phyloP scores from a whole-genome alignment of 2,797 vertebrate species.

The Oreochromis grahami region DNA sequence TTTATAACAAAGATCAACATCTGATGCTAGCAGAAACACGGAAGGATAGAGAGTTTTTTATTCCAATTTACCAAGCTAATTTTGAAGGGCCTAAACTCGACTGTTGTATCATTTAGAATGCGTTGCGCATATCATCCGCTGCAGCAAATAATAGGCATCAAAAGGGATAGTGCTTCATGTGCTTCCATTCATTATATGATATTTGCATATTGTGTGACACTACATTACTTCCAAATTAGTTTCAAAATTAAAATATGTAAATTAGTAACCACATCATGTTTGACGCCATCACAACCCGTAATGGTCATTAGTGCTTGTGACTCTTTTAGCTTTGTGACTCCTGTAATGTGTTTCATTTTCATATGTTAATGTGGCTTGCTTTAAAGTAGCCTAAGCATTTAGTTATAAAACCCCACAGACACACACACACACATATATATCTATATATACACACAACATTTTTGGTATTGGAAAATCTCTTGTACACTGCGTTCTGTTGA shows the following conservation, averaged over 20 bases:
- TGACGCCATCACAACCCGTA: constrained; percentile 26
- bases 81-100: constrained; percentile 13
- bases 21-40: neutral
- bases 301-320: constrained; percentile 5
- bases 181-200: constrained; percentile 44
- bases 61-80: neutral
- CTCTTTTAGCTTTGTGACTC: neutral
- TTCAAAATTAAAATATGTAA: constrained; percentile 68
- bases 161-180: constrained; percentile 28
- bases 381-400: neutral
- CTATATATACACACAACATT: neutral
- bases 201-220: constrained; percentile 60
- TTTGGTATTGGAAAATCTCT: neutral
- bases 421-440: neutral
- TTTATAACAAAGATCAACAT: neutral
- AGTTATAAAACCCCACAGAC: neutral
- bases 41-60: neutral
- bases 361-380: neutral
- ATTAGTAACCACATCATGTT: constrained; percentile 44
- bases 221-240: constrained; percentile 63
- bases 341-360: neutral
- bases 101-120: constrained; percentile 12
- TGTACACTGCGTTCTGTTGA: neutral
- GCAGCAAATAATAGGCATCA: constrained; percentile 35
- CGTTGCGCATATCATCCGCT: constrained; percentile 3